phyloP scores from a whole-genome alignment of 2,888 invertebrate species.

The Priocnemis perturbator region DNA sequence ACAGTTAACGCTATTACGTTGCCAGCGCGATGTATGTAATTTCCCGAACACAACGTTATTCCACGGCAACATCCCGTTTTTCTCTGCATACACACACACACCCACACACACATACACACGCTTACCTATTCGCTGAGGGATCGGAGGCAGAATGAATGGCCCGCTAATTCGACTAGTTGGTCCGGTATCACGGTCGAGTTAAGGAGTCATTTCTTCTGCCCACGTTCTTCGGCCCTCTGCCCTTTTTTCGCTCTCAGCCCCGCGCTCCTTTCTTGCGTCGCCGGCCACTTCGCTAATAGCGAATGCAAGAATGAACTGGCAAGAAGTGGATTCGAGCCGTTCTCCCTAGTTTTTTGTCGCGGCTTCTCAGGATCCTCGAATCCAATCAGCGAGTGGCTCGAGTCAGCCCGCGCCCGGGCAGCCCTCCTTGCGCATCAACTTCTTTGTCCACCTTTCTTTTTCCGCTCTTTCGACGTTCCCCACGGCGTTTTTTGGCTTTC shows the following conservation, averaged over 20 bases:
- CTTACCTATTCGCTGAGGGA: too few relatives aligned
- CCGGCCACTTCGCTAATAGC: conserved; percentile 24
- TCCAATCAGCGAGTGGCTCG: conserved; percentile 30
- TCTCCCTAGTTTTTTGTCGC: conserved; percentile 17
- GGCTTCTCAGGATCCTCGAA: conserved; percentile 20
- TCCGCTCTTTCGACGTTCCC: conserved; percentile 12
- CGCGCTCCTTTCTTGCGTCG: too few relatives aligned
- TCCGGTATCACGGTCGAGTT: conserved; percentile 33
- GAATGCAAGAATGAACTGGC: conserved; percentile 11
- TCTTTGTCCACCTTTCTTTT: too few relatives aligned
- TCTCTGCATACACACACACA: conserved; percentile 5
- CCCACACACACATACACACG: too few relatives aligned
- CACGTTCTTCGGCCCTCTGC: conserved; percentile 14
- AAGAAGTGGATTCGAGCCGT: conserved; percentile 1
- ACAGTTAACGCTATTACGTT: too few relatives aligned
- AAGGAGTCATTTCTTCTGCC: conserved; percentile 19
- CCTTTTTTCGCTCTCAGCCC: conserved; percentile 14
- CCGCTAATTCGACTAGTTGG: conserved; percentile 44
- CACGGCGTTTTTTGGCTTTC: conserved; percentile 20
- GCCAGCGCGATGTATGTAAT: neutral
- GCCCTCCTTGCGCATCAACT: too few relatives aligned
- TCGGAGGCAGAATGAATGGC: conserved; percentile 23
- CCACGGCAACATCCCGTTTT: too few relatives aligned
- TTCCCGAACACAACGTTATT: conserved; percentile 1
- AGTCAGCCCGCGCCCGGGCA: conserved; percentile 3